Conservation (phyloP, 2,797 vertebrate genomes). For the Syndactyla subalaris region DNA sequence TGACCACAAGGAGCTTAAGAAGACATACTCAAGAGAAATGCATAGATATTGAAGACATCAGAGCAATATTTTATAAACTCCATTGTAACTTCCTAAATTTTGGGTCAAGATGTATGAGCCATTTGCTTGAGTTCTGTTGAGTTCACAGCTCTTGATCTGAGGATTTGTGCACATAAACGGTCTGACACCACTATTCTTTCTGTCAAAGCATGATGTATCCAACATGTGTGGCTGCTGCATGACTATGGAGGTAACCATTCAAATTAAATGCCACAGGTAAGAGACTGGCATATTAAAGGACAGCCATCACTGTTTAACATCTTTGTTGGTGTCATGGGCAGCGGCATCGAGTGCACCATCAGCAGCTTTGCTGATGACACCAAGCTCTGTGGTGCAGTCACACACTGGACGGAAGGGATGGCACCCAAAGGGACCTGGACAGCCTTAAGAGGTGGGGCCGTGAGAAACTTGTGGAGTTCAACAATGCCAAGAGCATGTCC, state of each 20-base stretch:
- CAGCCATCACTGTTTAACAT: background rate
- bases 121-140: background rate
- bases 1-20: background rate
- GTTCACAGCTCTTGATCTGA: background rate
- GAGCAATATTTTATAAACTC: background rate
- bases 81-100: background rate
- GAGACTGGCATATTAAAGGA: background rate
- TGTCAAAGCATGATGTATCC: fast-evolving
- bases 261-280: background rate
- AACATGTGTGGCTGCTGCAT: background rate
- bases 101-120: fast-evolving
- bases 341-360: background rate
- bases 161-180: background rate
- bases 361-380: background rate
- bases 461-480: background rate
- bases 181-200: background rate
- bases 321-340: fast-evolving
- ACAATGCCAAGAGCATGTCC: fast-evolving
- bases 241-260: background rate
- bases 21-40: background rate
- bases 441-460: background rate
- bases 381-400: fast-evolving
- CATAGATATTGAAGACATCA: background rate
- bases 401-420: background rate
- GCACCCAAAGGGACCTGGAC: background rate